Percentiles rank a stretch among this genome's conserved stretches.
Evolutionary conservation across 2,113 vertebrate species (phyloP).

Genomic region (Platysternon megacephalum): DNA sequence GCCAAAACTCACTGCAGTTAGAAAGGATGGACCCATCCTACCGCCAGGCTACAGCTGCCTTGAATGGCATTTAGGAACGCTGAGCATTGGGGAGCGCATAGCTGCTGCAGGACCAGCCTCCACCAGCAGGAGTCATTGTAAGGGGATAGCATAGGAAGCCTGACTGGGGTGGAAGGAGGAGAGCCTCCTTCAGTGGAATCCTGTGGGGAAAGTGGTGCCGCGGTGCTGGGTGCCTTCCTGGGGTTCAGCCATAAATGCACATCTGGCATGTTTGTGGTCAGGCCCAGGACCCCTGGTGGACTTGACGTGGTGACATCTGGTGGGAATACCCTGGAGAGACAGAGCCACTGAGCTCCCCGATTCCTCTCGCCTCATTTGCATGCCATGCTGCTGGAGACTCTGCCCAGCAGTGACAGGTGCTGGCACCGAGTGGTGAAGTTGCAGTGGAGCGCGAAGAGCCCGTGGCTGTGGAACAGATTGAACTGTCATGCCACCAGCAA

Average conservation of each 20-base stretch:
- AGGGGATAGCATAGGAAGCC: neutral
- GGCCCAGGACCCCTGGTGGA: neutral
- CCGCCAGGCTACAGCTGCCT: neutral
- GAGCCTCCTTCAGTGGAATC: neutral
- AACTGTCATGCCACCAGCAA: accelerated
- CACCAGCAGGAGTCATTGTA: neutral
- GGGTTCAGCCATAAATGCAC: neutral
- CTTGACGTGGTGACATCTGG: neutral
- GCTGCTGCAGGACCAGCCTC: neutral
- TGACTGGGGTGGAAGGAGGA: neutral
- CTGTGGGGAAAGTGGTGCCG: neutral
- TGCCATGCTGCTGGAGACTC: neutral
- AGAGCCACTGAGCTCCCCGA: neutral
- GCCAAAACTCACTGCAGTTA: neutral
- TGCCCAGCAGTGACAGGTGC: accelerated
- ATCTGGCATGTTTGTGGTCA: neutral
- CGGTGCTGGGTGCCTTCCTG: neutral
- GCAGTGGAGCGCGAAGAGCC: accelerated
- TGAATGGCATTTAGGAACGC: neutral
- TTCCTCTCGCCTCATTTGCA: neutral
- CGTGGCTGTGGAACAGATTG: accelerated
- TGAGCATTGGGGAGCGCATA: neutral
- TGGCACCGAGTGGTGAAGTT: neutral
- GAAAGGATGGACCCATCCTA: neutral
- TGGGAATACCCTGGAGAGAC: neutral